A percentile compares a stretch with the other conserved stretches of the same genome.
phyloP scores from a whole-genome alignment of 2,113 vertebrate species.

The Neodontobutis hainanensis region DNA sequence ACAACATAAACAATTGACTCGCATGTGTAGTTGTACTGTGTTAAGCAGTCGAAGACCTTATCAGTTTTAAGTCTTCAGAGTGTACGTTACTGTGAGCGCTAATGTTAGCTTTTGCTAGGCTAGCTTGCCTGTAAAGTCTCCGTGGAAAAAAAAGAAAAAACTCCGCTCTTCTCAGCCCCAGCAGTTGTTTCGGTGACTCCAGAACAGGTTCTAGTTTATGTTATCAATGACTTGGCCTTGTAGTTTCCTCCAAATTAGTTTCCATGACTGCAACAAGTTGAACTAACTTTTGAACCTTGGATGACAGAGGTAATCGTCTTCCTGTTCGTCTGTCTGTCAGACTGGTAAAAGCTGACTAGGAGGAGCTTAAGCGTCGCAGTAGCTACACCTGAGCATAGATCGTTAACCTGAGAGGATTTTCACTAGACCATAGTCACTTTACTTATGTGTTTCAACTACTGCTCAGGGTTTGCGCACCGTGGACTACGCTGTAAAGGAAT shows the following conservation, averaged over 20 bases:
- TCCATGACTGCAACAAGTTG: conserved; percentile 56
- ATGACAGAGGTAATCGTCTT: conserved; percentile 60
- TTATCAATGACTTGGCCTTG: conserved; percentile 12
- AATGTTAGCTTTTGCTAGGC: conserved; percentile 64
- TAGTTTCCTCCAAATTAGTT: conserved; percentile 32
- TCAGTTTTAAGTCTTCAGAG: conserved; percentile 12
- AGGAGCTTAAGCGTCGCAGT: conserved; percentile 40
- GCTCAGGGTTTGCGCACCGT: neutral
- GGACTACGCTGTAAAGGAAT: no score
- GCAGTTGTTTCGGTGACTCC: conserved; percentile 26
- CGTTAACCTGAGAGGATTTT: conserved; percentile 63
- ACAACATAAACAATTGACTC: neutral
- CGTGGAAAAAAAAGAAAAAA: conserved; percentile 7
- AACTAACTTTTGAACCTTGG: conserved; percentile 58
- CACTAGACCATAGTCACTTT: neutral
- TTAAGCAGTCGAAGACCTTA: neutral
- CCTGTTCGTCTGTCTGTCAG: conserved; percentile 69
- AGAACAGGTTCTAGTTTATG: conserved; percentile 7
- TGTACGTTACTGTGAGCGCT: conserved; percentile 39
- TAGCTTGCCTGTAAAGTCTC: conserved; percentile 40
- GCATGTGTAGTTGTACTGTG: neutral
- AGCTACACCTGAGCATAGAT: conserved; percentile 77
- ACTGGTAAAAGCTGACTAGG: conserved; percentile 9
- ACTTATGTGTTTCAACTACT: neutral
- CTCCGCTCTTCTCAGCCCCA: conserved; percentile 22